These are phyloP conservation scores for Tachyglossus aculeatus DNA, from an alignment of 2,797 vertebrate genomes.

Conservation along the genomic window DNA sequence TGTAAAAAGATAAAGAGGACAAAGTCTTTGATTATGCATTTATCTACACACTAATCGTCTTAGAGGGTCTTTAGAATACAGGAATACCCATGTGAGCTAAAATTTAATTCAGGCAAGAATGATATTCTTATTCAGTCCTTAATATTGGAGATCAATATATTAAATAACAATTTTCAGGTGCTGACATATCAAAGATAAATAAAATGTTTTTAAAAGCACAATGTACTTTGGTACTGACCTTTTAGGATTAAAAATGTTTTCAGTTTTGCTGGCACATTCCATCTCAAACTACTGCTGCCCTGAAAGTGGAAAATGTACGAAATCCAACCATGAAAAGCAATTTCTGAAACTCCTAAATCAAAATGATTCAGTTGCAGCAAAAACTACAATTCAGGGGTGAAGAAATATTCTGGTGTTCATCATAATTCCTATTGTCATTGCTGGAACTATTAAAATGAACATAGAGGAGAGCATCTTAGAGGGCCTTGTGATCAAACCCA, in stretches of 20 bases:
- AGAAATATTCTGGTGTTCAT: not conserved
- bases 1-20: too few relatives aligned
- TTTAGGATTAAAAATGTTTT: not conserved
- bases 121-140: too few relatives aligned
- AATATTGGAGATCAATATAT: too few relatives aligned
- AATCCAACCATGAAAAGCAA: not conserved
- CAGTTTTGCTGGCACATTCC: not conserved
- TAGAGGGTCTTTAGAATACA: not conserved
- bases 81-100: not conserved
- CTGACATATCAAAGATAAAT: too few relatives aligned
- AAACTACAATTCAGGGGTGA: not conserved
- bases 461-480: not conserved
- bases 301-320: not conserved
- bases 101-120: not conserved
- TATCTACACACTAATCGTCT: not conserved
- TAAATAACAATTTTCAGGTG: too few relatives aligned
- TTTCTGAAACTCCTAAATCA: not conserved
- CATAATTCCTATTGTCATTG: not conserved
- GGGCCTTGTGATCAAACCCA: not conserved
- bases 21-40: not conserved
- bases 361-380: not conserved
- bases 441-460: not conserved
- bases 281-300: not conserved
- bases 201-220: too few relatives aligned
- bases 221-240: not conserved